A percentile compares a stretch with the other conserved stretches of the same genome.
These are phyloP conservation scores for Cynodonichthys magdalenae DNA, from an alignment of 2,797 vertebrate species.

Conservation along the genomic window DNA sequence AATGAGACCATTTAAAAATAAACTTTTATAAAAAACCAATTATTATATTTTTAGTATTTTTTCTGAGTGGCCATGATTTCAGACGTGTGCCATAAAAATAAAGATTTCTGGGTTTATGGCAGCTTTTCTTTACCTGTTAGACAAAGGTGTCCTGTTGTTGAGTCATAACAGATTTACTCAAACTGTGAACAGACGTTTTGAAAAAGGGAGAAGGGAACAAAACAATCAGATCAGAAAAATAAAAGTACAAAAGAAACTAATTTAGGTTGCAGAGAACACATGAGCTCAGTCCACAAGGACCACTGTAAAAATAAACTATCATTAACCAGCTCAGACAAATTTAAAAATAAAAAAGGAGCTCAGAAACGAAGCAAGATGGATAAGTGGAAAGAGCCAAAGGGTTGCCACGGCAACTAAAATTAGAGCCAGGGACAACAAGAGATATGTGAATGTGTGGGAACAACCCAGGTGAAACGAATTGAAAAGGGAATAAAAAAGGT, in stretches of 20 bases:
- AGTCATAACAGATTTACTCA: no score
- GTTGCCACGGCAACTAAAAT: conserved; percentile 75
- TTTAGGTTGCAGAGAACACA: conserved; percentile 1
- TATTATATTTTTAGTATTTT: no score
- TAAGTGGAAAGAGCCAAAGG: conserved; percentile 38
- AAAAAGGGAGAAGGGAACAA: neutral
- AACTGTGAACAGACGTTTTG: no score
- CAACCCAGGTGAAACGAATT: conserved; percentile 59
- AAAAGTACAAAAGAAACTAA: conserved; percentile 8
- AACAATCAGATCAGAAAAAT: conserved; percentile 13
- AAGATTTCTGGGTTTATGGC: no score
- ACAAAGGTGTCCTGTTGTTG: no score
- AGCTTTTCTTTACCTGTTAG: no score
- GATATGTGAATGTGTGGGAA: conserved; percentile 47
- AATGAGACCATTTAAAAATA: no score
- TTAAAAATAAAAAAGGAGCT: conserved; percentile 52
- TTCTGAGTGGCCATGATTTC: no score
- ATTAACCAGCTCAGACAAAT: conserved; percentile 56
- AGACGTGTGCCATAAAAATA: no score
- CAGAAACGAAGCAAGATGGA: conserved; percentile 30
- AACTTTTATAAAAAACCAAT: no score
- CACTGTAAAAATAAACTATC: conserved; percentile 38
- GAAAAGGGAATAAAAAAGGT: conserved; percentile 15
- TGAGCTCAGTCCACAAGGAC: conserved; percentile 23
- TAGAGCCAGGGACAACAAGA: conserved; percentile 61